Percentiles rank a stretch among this genome's conserved stretches.
phyloP scores from a whole-genome alignment of 2,113 vertebrate genomes.

The Pachypanchax playfairii region DNA sequence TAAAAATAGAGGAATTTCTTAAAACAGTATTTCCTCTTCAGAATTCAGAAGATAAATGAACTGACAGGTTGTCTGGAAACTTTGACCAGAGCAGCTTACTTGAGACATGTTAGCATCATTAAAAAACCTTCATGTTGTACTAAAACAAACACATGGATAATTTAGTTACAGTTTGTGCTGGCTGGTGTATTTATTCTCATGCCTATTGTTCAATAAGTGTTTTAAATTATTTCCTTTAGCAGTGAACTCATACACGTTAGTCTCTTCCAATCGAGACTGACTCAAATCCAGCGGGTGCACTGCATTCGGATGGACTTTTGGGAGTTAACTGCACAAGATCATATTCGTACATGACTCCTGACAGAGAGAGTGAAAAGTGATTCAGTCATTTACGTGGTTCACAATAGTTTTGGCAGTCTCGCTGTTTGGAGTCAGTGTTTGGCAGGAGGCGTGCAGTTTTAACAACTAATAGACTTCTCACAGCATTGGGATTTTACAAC shows the following conservation, averaged over 20 bases:
- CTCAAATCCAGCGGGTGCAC: constrained; percentile 26
- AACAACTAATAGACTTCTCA: constrained; percentile 59
- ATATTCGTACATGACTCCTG: constrained; percentile 39
- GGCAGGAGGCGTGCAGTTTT: constrained; percentile 69
- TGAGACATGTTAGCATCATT: constrained; percentile 25
- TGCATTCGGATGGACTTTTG: constrained; percentile 15
- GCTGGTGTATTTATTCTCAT: constrained; percentile 19
- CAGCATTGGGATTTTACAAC: constrained; percentile 66
- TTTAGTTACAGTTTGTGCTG: constrained; percentile 3
- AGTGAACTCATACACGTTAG: constrained; percentile 21
- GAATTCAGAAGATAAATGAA: constrained; percentile 23
- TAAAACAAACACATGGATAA: constrained; percentile 31
- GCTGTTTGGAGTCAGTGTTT: constrained; percentile 65
- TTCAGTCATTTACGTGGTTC: constrained; percentile 64
- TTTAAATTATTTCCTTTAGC: constrained; percentile 30
- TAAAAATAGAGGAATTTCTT: neutral
- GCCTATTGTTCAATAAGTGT: constrained; percentile 12
- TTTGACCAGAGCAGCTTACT: constrained; percentile 28
- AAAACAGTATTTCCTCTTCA: neutral
- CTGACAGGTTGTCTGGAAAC: constrained; percentile 22
- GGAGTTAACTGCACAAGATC: constrained; percentile 14
- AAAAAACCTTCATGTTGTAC: constrained; percentile 10
- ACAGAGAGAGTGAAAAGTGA: constrained; percentile 49
- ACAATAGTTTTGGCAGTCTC: constrained; percentile 57
- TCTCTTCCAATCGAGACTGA: constrained; percentile 12